Evolutionary conservation across 2,797 vertebrate genomes (phyloP), one percentile per base, ranked within the genome.

Genomic region (Rhinichthys osculus): DNA sequence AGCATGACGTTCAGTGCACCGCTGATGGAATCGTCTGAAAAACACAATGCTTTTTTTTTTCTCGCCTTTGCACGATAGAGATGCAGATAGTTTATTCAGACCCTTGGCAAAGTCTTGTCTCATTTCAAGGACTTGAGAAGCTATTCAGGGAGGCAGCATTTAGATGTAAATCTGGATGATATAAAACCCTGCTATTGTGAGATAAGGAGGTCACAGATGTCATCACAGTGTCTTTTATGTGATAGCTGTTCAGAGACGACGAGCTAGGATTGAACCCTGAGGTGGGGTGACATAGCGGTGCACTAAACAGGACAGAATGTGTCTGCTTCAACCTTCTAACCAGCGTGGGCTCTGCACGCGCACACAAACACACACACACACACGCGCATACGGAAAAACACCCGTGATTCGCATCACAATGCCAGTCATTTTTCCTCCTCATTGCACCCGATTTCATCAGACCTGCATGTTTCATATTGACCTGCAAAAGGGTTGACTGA

Each of bases 371-470:
- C 67, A 66, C 14, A 7, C 27, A 44, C n/a, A 38, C 38, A 1
- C 27, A 27, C 27, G 27, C 69, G 3, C 19, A 52, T n/a, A 52
- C 5, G 23, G 52, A 82, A 74, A 86, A 71, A 79, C 44, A 85
- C 74, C 69, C n/a, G 78, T 72, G 44, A 79, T 64, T 67, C 74
- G 16, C 74, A 44, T 62, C 59, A 52, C 78, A 85, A 89, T 40
- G 82, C 42, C 86, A 83, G 76, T 85, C 82, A 86, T 81, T 88
- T 89, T 81, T 89, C 67, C 52, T 69, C 52, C 66, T 88, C 82
- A 88, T 90, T 92, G 89, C 91, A 83, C 78, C 23, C 76, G 78
- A 87, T 92, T 92, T 90, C 91, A 91, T 92, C 90, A 92, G 78
- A 89, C 73, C 77, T 59, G 74, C 82, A 50, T 86, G 88, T 85